Conservation (phyloP, 2,797 vertebrate species). For the Argyrosomus regius region DNA sequence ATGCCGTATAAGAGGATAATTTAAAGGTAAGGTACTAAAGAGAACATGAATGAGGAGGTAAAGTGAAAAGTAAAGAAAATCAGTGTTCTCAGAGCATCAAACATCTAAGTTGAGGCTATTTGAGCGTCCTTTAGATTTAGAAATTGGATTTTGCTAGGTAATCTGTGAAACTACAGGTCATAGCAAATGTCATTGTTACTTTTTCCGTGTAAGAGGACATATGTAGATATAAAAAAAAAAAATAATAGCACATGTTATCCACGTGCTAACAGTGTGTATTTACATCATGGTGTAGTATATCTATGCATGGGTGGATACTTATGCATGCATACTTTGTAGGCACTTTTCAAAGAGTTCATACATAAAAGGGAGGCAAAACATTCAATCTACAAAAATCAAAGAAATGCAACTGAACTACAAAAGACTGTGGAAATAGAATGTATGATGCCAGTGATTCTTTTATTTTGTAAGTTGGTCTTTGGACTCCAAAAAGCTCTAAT, state of each 20-base stretch:
- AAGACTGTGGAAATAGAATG: background rate
- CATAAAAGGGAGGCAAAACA: slow-evolving; percentile 10
- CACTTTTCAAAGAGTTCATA: slow-evolving; percentile 32
- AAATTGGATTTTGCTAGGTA: too few species aligned
- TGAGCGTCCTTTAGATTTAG: too few species aligned
- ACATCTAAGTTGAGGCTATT: background rate
- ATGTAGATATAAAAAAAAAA: too few species aligned
- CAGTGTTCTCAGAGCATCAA: background rate
- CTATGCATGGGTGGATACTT: background rate
- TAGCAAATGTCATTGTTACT: too few species aligned
- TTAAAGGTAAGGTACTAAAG: background rate
- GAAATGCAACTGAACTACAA: slow-evolving; percentile 8
- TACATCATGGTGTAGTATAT: background rate
- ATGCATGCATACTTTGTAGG: background rate
- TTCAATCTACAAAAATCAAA: slow-evolving; percentile 20
- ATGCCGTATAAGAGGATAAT: background rate
- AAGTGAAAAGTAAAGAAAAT: slow-evolving; percentile 1
- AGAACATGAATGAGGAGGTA: slow-evolving; percentile 13
- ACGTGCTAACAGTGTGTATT: background rate
- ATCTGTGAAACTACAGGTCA: too few species aligned
- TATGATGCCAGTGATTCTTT: background rate
- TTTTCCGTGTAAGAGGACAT: too few species aligned
- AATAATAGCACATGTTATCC: background rate
- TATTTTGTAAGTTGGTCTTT: background rate
- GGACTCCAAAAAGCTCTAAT: background rate